Conservation (phyloP, 1,140 invertebrate species). For the Brevipalpus yothersi region DNA sequence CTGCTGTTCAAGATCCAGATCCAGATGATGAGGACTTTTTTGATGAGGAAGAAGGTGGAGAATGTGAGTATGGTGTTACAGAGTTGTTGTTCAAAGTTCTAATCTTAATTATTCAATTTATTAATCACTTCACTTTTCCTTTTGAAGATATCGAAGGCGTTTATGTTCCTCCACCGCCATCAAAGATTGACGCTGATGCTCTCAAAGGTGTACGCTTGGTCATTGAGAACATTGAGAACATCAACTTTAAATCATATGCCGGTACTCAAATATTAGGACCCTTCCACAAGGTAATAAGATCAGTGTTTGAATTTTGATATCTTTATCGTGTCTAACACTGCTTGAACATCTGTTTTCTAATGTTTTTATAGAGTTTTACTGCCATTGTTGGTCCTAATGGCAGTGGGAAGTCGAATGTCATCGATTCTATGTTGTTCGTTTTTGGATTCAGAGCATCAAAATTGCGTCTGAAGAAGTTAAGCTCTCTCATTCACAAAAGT, state of each 20-base stretch:
- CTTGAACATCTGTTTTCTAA: neutral
- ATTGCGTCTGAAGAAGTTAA: slow-evolving; percentile 86
- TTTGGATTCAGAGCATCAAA: slow-evolving; percentile 89
- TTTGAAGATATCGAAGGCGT: slow-evolving; percentile 38
- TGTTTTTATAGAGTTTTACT: slow-evolving; percentile 50
- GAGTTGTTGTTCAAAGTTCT: too few relatives aligned
- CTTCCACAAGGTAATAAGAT: slow-evolving; percentile 24
- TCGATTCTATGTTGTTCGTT: slow-evolving; percentile 97
- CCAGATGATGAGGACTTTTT: too few relatives aligned
- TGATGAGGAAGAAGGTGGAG: too few relatives aligned
- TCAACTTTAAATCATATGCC: slow-evolving; percentile 94
- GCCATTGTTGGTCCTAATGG: slow-evolving; percentile 96
- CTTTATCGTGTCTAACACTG: neutral
- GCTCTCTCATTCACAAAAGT: slow-evolving; percentile 82
- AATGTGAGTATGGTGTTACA: too few relatives aligned
- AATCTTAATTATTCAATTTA: neutral
- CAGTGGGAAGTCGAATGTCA: slow-evolving; percentile 98
- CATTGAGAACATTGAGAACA: slow-evolving; percentile 71
- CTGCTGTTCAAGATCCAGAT: too few relatives aligned
- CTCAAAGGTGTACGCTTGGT: slow-evolving; percentile 49
- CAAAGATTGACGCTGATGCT: slow-evolving; percentile 33
- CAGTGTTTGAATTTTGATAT: neutral
- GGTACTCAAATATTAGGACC: slow-evolving; percentile 36
- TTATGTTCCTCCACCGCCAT: slow-evolving; percentile 60
- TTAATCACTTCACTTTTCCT: neutral